These are phyloP conservation scores for Drosophila chauvacae DNA, from an alignment of 1,140 invertebrate species.

Conservation along the genomic window DNA sequence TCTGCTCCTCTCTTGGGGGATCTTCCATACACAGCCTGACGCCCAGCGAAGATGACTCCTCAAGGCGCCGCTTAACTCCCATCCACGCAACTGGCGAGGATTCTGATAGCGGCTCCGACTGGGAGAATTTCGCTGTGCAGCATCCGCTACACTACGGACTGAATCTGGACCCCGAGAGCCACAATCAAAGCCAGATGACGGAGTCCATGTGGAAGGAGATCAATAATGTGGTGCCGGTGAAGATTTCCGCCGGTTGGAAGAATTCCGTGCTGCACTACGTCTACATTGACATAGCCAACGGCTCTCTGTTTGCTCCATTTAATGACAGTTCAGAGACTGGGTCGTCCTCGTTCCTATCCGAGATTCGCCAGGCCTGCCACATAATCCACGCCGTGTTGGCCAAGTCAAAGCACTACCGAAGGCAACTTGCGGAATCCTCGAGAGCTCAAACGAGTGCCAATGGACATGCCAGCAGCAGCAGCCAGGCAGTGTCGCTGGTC, in stretches of 20 bases:
- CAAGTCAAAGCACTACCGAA: constrained; percentile 87
- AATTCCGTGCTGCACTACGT: constrained; percentile 73
- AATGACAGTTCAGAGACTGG: constrained; percentile 71
- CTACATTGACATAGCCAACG: constrained; percentile 76
- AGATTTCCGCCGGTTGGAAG: constrained; percentile 84
- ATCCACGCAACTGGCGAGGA: constrained; percentile 49
- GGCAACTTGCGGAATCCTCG: constrained; percentile 86
- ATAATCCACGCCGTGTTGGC: constrained; percentile 89
- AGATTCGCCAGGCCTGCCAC: constrained; percentile 88
- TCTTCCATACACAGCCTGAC: constrained; percentile 82
- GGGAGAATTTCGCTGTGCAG: constrained; percentile 87
- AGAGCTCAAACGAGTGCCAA: constrained; percentile 62
- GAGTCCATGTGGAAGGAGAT: constrained; percentile 90
- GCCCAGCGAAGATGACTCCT: constrained; percentile 75
- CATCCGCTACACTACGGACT: constrained; percentile 86
- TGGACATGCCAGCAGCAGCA: constrained; percentile 74
- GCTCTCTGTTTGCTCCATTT: constrained; percentile 67
- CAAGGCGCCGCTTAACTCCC: constrained; percentile 58
- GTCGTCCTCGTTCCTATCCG: constrained; percentile 86
- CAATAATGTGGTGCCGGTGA: constrained; percentile 87
- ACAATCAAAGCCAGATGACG: constrained; percentile 89
- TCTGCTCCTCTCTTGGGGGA: constrained; percentile 73
- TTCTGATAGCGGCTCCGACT: constrained; percentile 86
- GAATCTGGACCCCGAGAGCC: constrained; percentile 86
- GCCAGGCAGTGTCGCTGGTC: constrained; percentile 91